Conservation (phyloP, 2,888 invertebrate genomes). For the Parnassius orleans region DNA sequence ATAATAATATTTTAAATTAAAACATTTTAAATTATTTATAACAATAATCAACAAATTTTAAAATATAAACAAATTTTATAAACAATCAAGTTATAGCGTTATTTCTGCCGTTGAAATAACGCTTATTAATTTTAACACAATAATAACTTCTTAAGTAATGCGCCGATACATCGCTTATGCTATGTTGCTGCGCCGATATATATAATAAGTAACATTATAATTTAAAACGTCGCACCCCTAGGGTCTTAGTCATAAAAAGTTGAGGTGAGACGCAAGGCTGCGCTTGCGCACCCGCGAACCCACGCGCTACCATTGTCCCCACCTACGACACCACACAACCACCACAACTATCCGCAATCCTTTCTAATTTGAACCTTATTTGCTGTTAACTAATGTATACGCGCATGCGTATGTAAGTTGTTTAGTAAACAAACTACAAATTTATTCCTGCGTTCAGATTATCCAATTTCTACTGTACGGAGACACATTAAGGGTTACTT, state of each 20-base stretch:
- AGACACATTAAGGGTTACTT: constrained; percentile 26
- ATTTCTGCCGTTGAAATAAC: no score
- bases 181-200: no score
- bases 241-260: constrained; percentile 31
- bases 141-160: no score
- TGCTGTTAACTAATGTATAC: background rate
- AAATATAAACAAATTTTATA: no score
- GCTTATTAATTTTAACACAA: no score
- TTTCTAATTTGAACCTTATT: constrained; percentile 29
- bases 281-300: constrained; percentile 54
- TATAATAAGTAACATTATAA: no score
- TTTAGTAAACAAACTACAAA: constrained; percentile 37
- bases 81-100: no score
- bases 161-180: no score
- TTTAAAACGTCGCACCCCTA: background rate
- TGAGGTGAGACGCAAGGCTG: constrained; percentile 48
- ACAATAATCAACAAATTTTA: no score
- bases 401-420: constrained; percentile 40
- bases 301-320: constrained; percentile 63
- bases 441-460: constrained; percentile 16
- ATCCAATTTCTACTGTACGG: constrained; percentile 39
- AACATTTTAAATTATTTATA: no score
- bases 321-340: constrained; percentile 45
- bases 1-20: no score
- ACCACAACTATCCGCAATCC: background rate